Base-by-base conservation (phyloP, 2,113 vertebrate species). In the Atractosteus spatula region DNA sequence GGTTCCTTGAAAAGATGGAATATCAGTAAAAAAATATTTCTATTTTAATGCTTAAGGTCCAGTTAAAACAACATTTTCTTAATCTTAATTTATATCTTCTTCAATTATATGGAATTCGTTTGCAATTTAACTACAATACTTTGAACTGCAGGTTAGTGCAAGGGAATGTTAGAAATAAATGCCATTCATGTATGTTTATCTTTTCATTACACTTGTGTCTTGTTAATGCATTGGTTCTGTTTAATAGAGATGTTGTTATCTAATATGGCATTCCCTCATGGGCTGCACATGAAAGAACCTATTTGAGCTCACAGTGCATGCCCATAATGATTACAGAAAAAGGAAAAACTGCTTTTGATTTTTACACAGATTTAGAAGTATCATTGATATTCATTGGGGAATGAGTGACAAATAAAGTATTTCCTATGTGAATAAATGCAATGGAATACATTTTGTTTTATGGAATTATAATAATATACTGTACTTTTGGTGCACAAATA, bases 51-150 rank as follows among this genome's bases (percentile, higher is more conserved):
- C 72, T 68, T 55, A 62, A 62, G 66, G 29, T 68, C 66, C 43
- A 29, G 47, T 62, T 63, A 56, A 68, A 45, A 8, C 44, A 43
- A 67, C 45, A 59, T 74, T 74, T 68, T 62, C 72, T 63, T 63
- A 69, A 74, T 74, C 72, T 74, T 74, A 74, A 69, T 74, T 74
- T 67, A 74, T 44, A 74, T 74, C 72, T 74, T 47, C 29, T 44
- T 57, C 57, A 74, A 61, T 44, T 55, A 62, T 29, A 29, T 68
- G n/a, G 42, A 17, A 43, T 68, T 74, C 66, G 62, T 74, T 74
- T 74, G 66, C 66, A 69, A 68, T 74, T 68, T 62, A 63, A 69
- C 57, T 8, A 55, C 66, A 41, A 55, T 16, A 44, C 57, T 74
- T 74, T 74, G 56, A 69, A 74, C 12, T 51, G 29, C 66, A 61